Percentiles rank a stretch among this genome's conserved stretches.
Conservation (phyloP, 2,113 vertebrate species). For the Triplophysa siluroides region DNA sequence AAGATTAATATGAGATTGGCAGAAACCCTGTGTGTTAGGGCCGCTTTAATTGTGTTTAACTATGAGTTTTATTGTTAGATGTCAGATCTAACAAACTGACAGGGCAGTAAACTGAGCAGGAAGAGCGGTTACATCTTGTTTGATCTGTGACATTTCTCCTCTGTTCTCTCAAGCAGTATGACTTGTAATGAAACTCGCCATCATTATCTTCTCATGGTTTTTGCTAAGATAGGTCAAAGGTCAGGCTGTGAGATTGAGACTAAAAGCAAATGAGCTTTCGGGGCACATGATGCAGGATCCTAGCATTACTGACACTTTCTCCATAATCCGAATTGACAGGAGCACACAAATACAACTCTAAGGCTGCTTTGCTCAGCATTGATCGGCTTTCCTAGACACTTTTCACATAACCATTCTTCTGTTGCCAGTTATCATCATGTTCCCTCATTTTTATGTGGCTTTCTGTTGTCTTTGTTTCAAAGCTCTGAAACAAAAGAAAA, state of each 20-base stretch:
- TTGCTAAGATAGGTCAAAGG: slow-evolving; percentile 24
- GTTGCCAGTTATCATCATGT: slow-evolving; percentile 15
- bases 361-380: slow-evolving; percentile 25
- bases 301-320: background rate
- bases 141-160: background rate
- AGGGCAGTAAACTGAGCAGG: background rate
- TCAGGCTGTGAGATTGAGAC: slow-evolving; percentile 16
- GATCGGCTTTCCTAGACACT: slow-evolving; percentile 24
- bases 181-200: background rate
- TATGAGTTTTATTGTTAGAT: background rate
- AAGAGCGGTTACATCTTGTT: background rate
- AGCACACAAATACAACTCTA: background rate
- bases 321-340: background rate
- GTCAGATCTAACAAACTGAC: background rate
- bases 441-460: background rate
- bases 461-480: slow-evolving; percentile 1
- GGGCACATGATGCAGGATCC: background rate
- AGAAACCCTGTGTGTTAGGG: too few species aligned
- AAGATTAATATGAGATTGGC: too few species aligned
- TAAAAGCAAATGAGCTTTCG: slow-evolving; percentile 10
- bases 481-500: slow-evolving; percentile 25
- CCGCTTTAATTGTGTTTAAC: too few species aligned
- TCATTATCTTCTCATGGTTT: background rate
- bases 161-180: background rate
- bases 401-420: slow-evolving; percentile 30